Base-by-base conservation (phyloP, 2,888 invertebrate genomes). In the Caenorhabditis becei region DNA sequence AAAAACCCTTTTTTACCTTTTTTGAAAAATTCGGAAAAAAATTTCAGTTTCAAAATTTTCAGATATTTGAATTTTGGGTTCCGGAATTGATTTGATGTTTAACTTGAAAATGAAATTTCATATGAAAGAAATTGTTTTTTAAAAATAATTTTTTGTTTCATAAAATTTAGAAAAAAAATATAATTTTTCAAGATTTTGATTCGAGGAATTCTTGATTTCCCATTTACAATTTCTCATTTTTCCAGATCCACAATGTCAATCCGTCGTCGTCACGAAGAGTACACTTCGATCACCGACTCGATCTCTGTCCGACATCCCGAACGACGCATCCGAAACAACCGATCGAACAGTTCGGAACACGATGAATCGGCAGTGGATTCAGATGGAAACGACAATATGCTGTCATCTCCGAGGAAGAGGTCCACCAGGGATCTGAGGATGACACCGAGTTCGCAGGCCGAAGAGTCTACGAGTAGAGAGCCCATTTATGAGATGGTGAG, bases 211-310 rank as follows among this genome's bases (percentile, higher is more conserved):
- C n/a, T n/a, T n/a, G n/a, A n/a, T 49, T 1, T 32, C 63, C 18
- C 53, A 63, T 54, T 26, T 41, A 32, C 4, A 47, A 18, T 47
- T 20, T 47, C 18, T 18, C n/a, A 47, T 18, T 10, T 18, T 71
- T 72, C 11, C 56, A 69, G 65, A 47, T 61, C 75, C 26, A 75
- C 72, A 37, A 63, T 75, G 63, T 83, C 83, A 16, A 75, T 81
- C 41, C 79, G 86, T 1, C 80, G 87, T 14, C 86, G 85, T 8
- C 86, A 88, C 75, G 89, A 88, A 58, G 90, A 89, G 80, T 90
- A 90, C 82, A 90, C 90, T 8, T 87, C 88, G 18, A 90, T 90
- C 82, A 90, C 90, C 5, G 90, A 90, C 75, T 80, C 87, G 28
- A 90, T 90, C 71, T 74, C 82, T 10, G 67, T 89, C 51, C 81